Evolutionary conservation across 2,888 invertebrate species (phyloP).

Genomic region (Gortyna flavago): DNA sequence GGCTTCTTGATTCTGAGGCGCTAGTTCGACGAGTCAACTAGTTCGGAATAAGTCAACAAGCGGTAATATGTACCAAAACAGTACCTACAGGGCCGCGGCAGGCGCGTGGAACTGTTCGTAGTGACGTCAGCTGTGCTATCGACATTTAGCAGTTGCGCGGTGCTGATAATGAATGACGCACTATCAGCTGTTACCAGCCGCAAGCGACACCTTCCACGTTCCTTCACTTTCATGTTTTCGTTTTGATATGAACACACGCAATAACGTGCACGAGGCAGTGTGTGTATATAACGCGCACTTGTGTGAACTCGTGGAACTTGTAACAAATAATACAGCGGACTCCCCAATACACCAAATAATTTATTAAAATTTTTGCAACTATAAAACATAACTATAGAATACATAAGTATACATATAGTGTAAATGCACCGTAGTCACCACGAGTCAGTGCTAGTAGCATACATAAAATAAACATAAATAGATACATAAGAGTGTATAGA

Average conservation of each 20-base stretch:
- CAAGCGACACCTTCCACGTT: background rate
- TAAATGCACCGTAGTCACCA: constrained; percentile 74
- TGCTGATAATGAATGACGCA: background rate
- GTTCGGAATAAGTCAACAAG: background rate
- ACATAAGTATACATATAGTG: constrained; percentile 53
- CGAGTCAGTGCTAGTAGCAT: constrained; percentile 68
- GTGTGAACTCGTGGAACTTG: background rate
- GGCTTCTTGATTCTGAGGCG: too few species aligned
- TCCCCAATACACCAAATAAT: constrained; percentile 64
- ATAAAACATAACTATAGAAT: constrained; percentile 61
- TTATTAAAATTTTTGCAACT: constrained; percentile 66
- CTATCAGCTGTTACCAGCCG: background rate
- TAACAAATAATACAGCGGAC: constrained; percentile 61
- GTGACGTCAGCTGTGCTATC: too few species aligned
- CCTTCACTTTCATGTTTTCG: background rate
- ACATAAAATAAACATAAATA: constrained; percentile 57
- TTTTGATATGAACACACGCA: background rate
- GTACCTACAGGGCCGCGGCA: background rate
- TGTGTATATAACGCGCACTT: background rate
- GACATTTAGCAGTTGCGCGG: background rate
- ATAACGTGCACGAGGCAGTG: background rate
- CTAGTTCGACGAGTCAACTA: too few species aligned
- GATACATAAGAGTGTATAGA: constrained; percentile 37
- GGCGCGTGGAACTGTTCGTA: background rate
- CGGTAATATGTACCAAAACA: background rate